Percentiles rank a stretch among this genome's conserved stretches.
These are phyloP conservation scores for Puffinus mauretanicus DNA, from an alignment of 2,113 vertebrate genomes.

Conservation along the genomic window DNA sequence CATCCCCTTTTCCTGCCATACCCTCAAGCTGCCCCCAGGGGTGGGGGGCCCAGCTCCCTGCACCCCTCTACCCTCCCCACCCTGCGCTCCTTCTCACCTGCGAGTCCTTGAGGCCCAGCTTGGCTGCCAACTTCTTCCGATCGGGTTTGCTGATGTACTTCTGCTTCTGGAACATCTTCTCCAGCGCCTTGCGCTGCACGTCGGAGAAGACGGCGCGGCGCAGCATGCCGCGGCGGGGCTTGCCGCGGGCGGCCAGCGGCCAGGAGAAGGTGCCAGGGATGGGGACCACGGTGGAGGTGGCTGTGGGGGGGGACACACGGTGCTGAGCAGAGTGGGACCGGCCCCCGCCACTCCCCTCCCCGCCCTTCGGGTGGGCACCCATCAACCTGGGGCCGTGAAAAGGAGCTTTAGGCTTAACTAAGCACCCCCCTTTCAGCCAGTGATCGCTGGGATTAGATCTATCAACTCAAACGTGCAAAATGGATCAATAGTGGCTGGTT, in stretches of 20 bases:
- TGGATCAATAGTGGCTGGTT: conserved; percentile 47
- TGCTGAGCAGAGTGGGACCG: rapidly evolving
- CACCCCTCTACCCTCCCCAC: not conserved
- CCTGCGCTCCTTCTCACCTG: conserved; percentile 74
- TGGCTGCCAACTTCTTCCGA: conserved; percentile 91
- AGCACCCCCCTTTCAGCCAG: conserved; percentile 34
- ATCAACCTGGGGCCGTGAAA: conserved; percentile 36
- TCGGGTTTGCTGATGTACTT: conserved; percentile 99
- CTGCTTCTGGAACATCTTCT: conserved; percentile 98
- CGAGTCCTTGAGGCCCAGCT: conserved; percentile 93
- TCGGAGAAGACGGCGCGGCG: conserved; percentile 95
- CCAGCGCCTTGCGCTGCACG: conserved; percentile 93
- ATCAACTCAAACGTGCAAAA: conserved; percentile 50
- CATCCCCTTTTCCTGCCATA: not conserved
- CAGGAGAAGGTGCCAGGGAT: conserved; percentile 96
- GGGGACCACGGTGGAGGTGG: conserved; percentile 86
- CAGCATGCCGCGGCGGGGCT: conserved; percentile 94
- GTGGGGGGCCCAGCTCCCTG: rapidly evolving
- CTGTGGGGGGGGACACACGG: conserved; percentile 49
- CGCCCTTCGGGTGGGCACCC: not conserved
- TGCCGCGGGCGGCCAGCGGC: conserved; percentile 88
- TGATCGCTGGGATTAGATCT: conserved; percentile 66
- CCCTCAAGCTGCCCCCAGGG: rapidly evolving
- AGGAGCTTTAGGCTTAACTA: conserved; percentile 60
- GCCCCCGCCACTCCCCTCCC: not conserved